A percentile compares a stretch with the other conserved stretches of the same genome.
Conservation (phyloP, 2,888 invertebrate genomes). For the Lumbricus terrestris region DNA sequence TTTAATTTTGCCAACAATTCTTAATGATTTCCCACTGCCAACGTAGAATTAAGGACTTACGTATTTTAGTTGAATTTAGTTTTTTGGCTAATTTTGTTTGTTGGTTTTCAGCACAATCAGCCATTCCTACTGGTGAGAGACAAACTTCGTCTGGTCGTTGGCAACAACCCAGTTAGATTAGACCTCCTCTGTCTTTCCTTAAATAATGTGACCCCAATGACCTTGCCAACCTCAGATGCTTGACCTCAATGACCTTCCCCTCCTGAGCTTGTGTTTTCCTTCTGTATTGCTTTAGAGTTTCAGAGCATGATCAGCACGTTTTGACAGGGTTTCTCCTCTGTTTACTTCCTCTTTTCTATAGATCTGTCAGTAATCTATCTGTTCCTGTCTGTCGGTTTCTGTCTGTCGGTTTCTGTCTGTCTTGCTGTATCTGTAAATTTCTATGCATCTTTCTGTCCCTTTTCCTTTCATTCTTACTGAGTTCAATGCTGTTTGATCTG, state of each 20-base stretch:
- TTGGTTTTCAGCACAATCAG: slow-evolving; percentile 7
- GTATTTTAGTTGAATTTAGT: not conserved
- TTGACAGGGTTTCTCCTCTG: not conserved
- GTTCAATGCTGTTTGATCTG: not conserved
- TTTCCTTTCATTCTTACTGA: not conserved
- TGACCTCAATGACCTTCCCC: not conserved
- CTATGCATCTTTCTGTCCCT: too few species aligned
- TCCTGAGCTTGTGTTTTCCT: not conserved
- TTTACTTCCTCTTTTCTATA: not conserved
- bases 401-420: not conserved
- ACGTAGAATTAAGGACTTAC: not conserved
- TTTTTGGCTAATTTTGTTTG: slow-evolving; percentile 12
- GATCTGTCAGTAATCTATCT: not conserved
- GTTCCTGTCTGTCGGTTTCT: not conserved
- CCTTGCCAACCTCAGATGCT: not conserved
- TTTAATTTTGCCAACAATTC: not conserved
- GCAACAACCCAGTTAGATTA: not conserved
- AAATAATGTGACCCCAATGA: not conserved
- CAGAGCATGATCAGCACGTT: not conserved
- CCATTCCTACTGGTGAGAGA: slow-evolving; percentile 16
- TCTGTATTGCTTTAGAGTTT: not conserved
- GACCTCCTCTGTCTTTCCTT: not conserved
- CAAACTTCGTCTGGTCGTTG: not conserved
- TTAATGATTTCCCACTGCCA: not conserved
- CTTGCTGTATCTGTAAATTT: not conserved